Evolutionary conservation across 2,113 vertebrate genomes (phyloP).

Genomic region (Girardinichthys multiradiatus): DNA sequence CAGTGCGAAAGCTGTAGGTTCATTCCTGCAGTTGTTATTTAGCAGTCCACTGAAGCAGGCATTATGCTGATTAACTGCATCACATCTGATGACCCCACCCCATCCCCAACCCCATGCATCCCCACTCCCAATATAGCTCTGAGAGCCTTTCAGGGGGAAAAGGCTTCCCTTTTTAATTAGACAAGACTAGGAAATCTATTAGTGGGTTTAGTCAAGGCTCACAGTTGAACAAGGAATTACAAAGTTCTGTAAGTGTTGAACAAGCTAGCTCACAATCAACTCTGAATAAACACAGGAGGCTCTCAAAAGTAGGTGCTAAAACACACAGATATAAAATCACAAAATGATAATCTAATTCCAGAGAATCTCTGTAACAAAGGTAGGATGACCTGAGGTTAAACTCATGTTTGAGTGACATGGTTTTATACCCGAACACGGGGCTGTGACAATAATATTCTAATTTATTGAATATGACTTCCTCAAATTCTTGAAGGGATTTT

Average conservation of each 20-base stretch:
- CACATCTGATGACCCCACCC: slow-evolving; percentile 70
- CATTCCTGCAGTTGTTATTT: slow-evolving; percentile 55
- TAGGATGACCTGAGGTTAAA: too few relatives aligned
- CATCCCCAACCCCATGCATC: slow-evolving; percentile 55
- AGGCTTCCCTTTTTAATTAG: slow-evolving; percentile 69
- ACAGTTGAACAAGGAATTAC: slow-evolving; percentile 31
- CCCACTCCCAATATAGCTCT: slow-evolving; percentile 51
- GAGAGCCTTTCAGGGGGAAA: slow-evolving; percentile 44
- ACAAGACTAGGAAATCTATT: slow-evolving; percentile 70
- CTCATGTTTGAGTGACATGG: too few relatives aligned
- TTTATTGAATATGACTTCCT: too few relatives aligned
- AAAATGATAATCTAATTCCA: too few relatives aligned
- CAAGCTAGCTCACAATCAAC: slow-evolving; percentile 28
- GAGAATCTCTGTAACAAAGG: too few relatives aligned
- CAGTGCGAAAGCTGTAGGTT: slow-evolving; percentile 30
- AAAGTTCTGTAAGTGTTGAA: slow-evolving; percentile 30
- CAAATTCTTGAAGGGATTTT: too few relatives aligned
- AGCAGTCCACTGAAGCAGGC: slow-evolving; percentile 62
- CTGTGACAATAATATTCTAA: too few relatives aligned
- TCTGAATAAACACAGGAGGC: slow-evolving; percentile 2
- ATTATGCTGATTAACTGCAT: slow-evolving; percentile 75
- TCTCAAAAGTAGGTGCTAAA: neutral
- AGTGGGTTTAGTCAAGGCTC: slow-evolving; percentile 52
- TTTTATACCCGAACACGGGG: too few relatives aligned
- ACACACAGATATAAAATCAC: too few relatives aligned